Base-by-base conservation (phyloP, 2,888 invertebrate species). In the Masnerella sp. region DNA sequence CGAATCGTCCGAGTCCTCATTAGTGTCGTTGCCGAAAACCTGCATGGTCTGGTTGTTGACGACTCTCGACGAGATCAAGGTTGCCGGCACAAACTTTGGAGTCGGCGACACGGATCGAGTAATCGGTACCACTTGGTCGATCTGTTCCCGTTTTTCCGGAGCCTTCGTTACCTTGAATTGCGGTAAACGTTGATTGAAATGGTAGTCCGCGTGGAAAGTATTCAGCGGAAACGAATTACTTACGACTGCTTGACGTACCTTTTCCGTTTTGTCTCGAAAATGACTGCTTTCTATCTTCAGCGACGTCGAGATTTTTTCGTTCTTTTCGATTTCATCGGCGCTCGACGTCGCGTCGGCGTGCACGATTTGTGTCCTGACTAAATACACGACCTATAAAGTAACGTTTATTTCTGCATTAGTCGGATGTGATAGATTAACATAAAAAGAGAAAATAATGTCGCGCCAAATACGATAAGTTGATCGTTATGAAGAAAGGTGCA, bases 81-180 rank as follows among this genome's bases (percentile, higher is more conserved):
- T 90, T n/a, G n/a, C n/a, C n/a, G n/a, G n/a, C 0, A 91, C 90
- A 67, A 91, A 87, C 22, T 91, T 88, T 85, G 11, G 34, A 47
- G 12, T 8, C 34, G 43, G 4, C 15, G 51, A 51, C 43, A 61
- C n/a, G 38, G 28, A 34, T 51, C 45, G 52, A 76, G 92, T 88
- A 76, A 92, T 92, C 36, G 93, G 92, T 86, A 92, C 86, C 17
- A 91, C 89, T 84, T 91, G 90, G 0, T 90, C 90, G 61, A 92
- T 90, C 81, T 90, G 90, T 71, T 90, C 90, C 12, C 90, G 89
- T 43, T 91, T 89, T 28, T 90, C 90, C 47, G 90, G 90, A 79
- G 90, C 88, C 75, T 90, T 90, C 82, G 92, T 83, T 0, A 91
- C 91, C 77, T 90, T 64, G 71, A 51, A 74, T 65, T 47, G 15